Conservation (phyloP, 2,888 invertebrate genomes). For the Eretmocerus hayati region DNA sequence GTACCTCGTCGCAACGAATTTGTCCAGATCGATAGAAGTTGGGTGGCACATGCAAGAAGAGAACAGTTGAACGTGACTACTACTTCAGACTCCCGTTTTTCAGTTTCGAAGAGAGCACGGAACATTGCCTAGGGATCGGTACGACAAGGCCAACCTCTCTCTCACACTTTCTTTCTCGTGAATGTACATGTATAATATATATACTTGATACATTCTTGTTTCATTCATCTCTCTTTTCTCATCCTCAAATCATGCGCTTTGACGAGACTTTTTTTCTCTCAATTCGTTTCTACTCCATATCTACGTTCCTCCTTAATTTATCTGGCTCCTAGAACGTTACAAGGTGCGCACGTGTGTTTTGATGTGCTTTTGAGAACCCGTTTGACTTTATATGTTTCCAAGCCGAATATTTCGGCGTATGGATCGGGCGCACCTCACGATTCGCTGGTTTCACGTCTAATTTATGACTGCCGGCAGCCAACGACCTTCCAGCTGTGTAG, state of each 20-base stretch:
- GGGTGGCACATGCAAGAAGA: too few species aligned
- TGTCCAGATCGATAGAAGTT: too few species aligned
- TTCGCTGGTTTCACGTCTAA: slow-evolving; percentile 15
- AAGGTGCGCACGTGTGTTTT: neutral
- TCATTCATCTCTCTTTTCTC: neutral
- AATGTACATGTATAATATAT: neutral
- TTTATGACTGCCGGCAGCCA: slow-evolving; percentile 16
- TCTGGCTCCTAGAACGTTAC: slow-evolving; percentile 10
- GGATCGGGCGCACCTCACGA: neutral
- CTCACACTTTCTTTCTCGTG: neutral
- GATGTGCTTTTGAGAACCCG: slow-evolving; percentile 15
- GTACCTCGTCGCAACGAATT: too few species aligned
- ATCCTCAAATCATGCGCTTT: neutral
- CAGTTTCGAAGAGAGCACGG: neutral
- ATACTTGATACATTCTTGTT: neutral
- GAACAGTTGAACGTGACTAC: too few species aligned
- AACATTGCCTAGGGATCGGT: neutral
- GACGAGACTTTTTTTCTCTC: neutral
- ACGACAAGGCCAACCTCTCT: neutral
- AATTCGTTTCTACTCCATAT: slow-evolving; percentile 5
- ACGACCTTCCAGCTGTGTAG: slow-evolving; percentile 19
- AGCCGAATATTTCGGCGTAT: slow-evolving; percentile 17
- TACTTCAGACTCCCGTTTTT: neutral
- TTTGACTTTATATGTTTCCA: slow-evolving; percentile 18
- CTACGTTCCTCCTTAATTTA: slow-evolving; percentile 20